Percentiles rank a stretch among this genome's conserved stretches.
Conservation (phyloP, 2,113 vertebrate genomes). For the Eulacestoma nigropectus region DNA sequence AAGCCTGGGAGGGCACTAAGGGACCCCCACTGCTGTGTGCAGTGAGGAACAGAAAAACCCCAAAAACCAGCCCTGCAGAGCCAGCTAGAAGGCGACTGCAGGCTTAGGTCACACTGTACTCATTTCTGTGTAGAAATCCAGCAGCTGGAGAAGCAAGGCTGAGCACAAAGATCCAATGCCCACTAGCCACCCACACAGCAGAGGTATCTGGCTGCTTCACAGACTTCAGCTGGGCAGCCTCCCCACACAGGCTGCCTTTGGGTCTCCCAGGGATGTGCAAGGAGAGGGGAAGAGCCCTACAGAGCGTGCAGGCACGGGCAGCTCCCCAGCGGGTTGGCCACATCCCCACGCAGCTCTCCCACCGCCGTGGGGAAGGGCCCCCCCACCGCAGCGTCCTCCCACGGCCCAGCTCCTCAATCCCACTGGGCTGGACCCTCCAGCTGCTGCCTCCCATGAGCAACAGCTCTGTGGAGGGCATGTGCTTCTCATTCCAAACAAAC, state of each 20-base stretch:
- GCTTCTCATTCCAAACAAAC: not conserved
- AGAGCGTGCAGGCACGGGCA: not conserved
- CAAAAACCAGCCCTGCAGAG: not conserved
- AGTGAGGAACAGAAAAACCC: not conserved
- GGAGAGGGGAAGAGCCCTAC: not conserved
- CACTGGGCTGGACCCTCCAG: not conserved
- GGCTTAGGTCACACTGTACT: not conserved
- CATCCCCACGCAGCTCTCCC: not conserved
- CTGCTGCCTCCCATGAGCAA: not conserved
- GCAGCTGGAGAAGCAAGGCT: not conserved
- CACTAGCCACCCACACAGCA: not conserved
- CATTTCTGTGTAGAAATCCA: not conserved
- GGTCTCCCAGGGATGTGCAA: not conserved
- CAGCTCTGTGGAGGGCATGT: not conserved
- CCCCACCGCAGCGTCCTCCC: not conserved
- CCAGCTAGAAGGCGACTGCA: not conserved
- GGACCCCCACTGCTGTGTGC: rapidly evolving
- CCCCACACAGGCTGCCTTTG: not conserved
- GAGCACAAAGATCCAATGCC: not conserved
- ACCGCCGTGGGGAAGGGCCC: not conserved
- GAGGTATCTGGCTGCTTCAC: not conserved
- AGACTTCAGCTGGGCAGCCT: not conserved
- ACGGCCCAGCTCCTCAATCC: not conserved
- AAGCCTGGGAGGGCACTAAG: rapidly evolving
- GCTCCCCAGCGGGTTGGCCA: not conserved